phyloP scores from a whole-genome alignment of 2,113 vertebrate species.

The Coreoperca whiteheadi region DNA sequence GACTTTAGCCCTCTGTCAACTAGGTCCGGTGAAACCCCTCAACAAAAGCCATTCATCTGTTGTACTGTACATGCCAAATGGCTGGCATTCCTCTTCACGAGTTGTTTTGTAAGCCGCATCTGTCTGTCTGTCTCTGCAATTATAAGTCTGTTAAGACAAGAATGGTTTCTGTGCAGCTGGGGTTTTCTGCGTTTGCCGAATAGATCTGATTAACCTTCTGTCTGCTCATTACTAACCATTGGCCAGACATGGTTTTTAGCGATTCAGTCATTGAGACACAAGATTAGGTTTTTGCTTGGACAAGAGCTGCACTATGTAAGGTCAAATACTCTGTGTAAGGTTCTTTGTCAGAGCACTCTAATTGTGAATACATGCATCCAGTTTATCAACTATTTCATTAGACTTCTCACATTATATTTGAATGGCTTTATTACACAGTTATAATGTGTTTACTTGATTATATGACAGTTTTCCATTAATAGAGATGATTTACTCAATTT shows the following conservation, averaged over 20 bases:
- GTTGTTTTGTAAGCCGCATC: slow-evolving; percentile 80
- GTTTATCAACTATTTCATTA: slow-evolving; percentile 28
- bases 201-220: slow-evolving; percentile 80
- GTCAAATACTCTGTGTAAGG: slow-evolving; percentile 33
- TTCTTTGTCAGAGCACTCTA: slow-evolving; percentile 49
- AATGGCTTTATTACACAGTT: not conserved
- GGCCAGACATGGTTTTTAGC: slow-evolving; percentile 56
- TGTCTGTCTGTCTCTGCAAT: slow-evolving; percentile 77
- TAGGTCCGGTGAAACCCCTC: slow-evolving; percentile 75
- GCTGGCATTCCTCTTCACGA: slow-evolving; percentile 78
- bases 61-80: slow-evolving; percentile 81
- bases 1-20: slow-evolving; percentile 81
- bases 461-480: not conserved
- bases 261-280: slow-evolving; percentile 52
- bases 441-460: not conserved
- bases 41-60: slow-evolving; percentile 83
- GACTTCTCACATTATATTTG: slow-evolving; percentile 12
- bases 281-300: slow-evolving; percentile 63
- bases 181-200: slow-evolving; percentile 70
- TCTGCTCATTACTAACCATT: slow-evolving; percentile 72
- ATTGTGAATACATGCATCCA: slow-evolving; percentile 44
- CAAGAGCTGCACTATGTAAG: slow-evolving; percentile 60
- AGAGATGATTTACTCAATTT: not conserved
- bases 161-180: slow-evolving; percentile 80
- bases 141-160: slow-evolving; percentile 80